A percentile compares a stretch with the other conserved stretches of the same genome.
phyloP scores from a whole-genome alignment of 2,113 vertebrate species.

The Sylvietta virens region DNA sequence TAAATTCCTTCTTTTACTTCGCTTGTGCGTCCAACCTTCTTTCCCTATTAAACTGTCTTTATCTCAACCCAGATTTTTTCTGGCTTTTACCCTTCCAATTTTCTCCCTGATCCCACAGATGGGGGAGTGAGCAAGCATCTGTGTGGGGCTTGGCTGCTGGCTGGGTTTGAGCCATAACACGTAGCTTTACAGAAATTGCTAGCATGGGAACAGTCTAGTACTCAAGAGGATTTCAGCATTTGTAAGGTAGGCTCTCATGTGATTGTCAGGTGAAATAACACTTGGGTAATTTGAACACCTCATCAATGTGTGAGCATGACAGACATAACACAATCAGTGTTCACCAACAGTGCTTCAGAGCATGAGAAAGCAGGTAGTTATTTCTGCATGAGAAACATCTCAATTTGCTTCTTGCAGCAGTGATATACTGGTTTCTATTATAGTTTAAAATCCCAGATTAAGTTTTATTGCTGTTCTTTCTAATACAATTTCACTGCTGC shows the following conservation, averaged over 20 bases:
- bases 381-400: not conserved
- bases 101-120: not conserved
- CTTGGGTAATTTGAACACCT: not conserved
- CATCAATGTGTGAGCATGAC: not conserved
- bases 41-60: not conserved
- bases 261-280: not conserved
- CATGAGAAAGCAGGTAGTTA: not conserved
- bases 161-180: not conserved
- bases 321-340: not conserved
- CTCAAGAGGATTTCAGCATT: not conserved
- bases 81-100: not conserved
- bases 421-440: not conserved
- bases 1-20: not conserved
- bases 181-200: not conserved
- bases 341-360: not conserved
- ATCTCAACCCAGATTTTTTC: not conserved
- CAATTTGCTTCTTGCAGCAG: not conserved
- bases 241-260: not conserved
- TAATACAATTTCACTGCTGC: not conserved
- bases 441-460: not conserved
- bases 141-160: not conserved
- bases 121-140: fast-evolving
- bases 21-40: too few species aligned
- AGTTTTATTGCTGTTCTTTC: not conserved
- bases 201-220: not conserved